These are phyloP conservation scores for Notechis scutatus DNA, from an alignment of 2,113 vertebrate species.

Conservation along the genomic window DNA sequence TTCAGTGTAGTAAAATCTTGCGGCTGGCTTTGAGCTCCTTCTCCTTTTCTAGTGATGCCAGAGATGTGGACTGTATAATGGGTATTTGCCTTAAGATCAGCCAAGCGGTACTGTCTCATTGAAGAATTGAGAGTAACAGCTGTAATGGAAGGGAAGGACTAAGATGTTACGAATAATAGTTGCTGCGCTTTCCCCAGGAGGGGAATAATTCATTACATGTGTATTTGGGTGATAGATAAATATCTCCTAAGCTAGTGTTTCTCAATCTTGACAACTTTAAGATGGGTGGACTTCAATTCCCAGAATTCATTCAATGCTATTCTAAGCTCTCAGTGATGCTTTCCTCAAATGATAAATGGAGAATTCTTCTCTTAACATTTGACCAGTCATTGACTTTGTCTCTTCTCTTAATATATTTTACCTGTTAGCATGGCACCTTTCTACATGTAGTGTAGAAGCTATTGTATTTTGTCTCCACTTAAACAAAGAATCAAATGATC, in stretches of 20 bases:
- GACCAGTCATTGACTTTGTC: neutral
- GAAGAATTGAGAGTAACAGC: constrained; percentile 65
- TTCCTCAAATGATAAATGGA: neutral
- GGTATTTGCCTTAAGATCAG: constrained; percentile 56
- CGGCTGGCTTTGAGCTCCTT: constrained; percentile 62
- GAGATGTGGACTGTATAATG: constrained; percentile 68
- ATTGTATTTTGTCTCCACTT: neutral
- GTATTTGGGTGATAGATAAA: neutral
- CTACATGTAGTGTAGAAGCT: neutral
- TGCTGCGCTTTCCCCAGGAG: neutral
- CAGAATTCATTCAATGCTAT: neutral
- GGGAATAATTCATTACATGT: neutral
- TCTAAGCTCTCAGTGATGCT: neutral
- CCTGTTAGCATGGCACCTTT: neutral
- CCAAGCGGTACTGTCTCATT: constrained; percentile 49
- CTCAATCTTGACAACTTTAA: neutral
- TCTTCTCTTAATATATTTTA: neutral
- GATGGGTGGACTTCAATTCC: neutral
- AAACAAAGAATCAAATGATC: neutral
- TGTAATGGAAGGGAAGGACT: constrained; percentile 50
- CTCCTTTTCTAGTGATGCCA: constrained; percentile 74
- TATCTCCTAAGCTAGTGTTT: neutral
- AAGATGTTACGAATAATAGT: rapidly evolving
- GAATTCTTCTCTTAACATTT: neutral
- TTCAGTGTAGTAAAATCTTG: constrained; percentile 51